Evolutionary conservation across 2,888 invertebrate species (phyloP), one percentile per base, ranked within the genome.

Genomic region (Xanthia togata): DNA sequence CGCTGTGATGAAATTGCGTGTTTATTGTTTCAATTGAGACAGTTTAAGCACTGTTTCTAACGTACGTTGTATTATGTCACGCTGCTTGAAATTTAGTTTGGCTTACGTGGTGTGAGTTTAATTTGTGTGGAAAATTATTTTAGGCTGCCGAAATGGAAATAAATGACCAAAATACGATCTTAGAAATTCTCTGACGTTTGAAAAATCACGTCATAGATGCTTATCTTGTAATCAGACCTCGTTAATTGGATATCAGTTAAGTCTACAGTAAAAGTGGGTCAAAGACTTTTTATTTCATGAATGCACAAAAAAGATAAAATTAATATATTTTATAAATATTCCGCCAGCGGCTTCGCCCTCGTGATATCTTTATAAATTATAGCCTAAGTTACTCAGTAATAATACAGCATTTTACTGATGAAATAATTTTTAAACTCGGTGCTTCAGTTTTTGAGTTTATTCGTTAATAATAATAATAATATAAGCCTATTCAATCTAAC

Each of bases 11-110:
- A 62, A 73, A 83, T 75, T 74, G 83, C 71, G 73, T 86, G 73
- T 86, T 86, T 78, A 78, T 86, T 83, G 73, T 86, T 83, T 83
- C 55, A 78, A 83, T 82, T 74, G 73, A 78, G 86, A 78, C 73
- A 71, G 78, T 78, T 83, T 77, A 81, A 63, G 64, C 50, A 41
- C 26, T 64, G 67, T 60, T 47, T 50, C 44, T 44, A 83, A 70
- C 60, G n/a, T 64, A 6, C 23, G 26, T 63, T 82, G 62, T 53
- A 63, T 82, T 83, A 82, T 50, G 55, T 63, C 78, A 68, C 50
- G 68, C 4, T 63, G n/a, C n/a, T 82, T 76, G 62, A 12, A 57
- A 53, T 82, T 78, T 12, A 44, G 82, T 77, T 67, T 68, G 6
- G 14, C 11, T 53, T 60, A 26, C 53, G 26, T 76, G 4, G 23